These are phyloP conservation scores for Agrilus planipennis DNA, from an alignment of 1,140 invertebrate species.

Conservation along the genomic window DNA sequence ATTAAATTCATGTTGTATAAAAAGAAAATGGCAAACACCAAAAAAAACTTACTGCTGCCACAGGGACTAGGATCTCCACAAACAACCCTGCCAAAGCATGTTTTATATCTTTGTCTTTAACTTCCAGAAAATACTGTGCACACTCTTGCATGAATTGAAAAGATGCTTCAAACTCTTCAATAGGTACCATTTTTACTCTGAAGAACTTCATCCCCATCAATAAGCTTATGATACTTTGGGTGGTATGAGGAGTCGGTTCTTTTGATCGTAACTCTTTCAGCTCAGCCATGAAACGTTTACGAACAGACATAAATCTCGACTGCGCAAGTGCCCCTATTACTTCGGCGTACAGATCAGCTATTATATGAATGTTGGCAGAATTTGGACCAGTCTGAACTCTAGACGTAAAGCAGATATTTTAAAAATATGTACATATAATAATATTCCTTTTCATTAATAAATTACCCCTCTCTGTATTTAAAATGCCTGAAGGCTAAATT, in stretches of 20 bases:
- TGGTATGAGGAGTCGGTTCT: conserved; percentile 79
- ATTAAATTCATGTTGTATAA: neutral
- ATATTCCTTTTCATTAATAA: conserved; percentile 13
- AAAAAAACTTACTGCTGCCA: conserved; percentile 72
- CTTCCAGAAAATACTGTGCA: conserved; percentile 95
- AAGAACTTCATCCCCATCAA: conserved; percentile 99
- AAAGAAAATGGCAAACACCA: neutral
- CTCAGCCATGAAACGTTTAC: conserved; percentile 87
- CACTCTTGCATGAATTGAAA: conserved; percentile 98
- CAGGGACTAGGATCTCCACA: conserved; percentile 96
- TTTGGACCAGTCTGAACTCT: conserved; percentile 85
- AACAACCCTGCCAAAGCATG: conserved; percentile 95
- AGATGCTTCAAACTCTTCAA: conserved; percentile 98
- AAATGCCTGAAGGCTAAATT: conserved; percentile 96
- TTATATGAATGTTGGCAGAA: conserved; percentile 88
- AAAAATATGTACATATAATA: too few relatives aligned
- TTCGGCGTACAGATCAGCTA: conserved; percentile 96
- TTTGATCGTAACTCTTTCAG: conserved; percentile 78
- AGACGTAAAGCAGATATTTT: conserved; percentile 22
- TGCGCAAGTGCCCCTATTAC: conserved; percentile 96
- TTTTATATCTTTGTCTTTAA: conserved; percentile 97
- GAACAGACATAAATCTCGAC: conserved; percentile 83
- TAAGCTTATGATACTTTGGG: conserved; percentile 92
- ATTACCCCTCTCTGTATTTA: conserved; percentile 91
- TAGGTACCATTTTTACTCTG: conserved; percentile 89